Conservation (phyloP, 92 coral and sea anemone genomes). For the Plumapathes pennacea region DNA sequence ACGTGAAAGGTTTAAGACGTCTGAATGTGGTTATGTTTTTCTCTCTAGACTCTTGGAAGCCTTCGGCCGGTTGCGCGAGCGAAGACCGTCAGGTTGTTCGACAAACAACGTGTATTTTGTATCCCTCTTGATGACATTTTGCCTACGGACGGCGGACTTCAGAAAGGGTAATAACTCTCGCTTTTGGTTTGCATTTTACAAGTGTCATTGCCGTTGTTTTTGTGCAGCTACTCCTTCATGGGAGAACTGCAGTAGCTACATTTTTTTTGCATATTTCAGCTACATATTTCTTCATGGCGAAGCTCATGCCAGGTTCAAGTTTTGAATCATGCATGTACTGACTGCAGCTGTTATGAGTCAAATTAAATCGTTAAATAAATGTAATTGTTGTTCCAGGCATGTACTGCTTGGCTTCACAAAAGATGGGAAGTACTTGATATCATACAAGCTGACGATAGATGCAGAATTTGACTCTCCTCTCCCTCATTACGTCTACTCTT, state of each 20-base stretch:
- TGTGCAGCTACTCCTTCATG: too few species aligned
- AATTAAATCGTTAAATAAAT: conserved; percentile 48
- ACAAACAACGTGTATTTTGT: too few species aligned
- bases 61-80: conserved; percentile 19
- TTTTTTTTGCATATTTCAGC: too few species aligned
- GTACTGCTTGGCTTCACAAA: conserved; percentile 91
- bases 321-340: too few species aligned
- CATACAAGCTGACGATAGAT: conserved; percentile 64
- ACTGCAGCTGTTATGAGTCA: conserved; percentile 64
- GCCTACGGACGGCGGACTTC: too few species aligned
- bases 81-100: conserved; percentile 24
- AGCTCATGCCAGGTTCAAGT: too few species aligned
- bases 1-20: neutral
- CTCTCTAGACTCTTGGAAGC: conserved; percentile 36
- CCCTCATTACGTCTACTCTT: conserved; percentile 61
- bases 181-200: too few species aligned
- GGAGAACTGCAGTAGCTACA: too few species aligned
- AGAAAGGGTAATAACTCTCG: too few species aligned
- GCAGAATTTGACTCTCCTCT: conserved; percentile 50
- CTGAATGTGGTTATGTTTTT: neutral
- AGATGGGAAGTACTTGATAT: conserved; percentile 80
- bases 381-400: conserved; percentile 66
- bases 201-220: too few species aligned
- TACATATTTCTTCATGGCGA: too few species aligned
- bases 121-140: too few species aligned